phyloP scores from a whole-genome alignment of 2,797 vertebrate species.

The Calcarius lapponicus region DNA sequence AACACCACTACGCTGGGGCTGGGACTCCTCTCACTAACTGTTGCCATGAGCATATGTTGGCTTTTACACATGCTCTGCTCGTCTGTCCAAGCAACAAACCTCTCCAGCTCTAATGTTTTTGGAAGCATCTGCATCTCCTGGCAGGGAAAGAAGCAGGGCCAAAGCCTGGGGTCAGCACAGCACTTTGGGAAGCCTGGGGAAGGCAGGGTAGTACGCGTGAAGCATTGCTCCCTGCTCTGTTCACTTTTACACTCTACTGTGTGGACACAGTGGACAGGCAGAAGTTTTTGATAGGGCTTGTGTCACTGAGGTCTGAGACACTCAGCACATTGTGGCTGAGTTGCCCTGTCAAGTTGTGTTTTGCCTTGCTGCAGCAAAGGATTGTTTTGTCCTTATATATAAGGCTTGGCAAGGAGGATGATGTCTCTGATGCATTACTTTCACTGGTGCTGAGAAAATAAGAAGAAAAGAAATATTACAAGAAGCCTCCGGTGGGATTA shows the following conservation, averaged over 20 bases:
- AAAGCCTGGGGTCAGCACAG: background rate
- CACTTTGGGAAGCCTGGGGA: background rate
- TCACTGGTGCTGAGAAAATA: background rate
- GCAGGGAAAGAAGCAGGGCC: background rate
- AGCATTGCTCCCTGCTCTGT: background rate
- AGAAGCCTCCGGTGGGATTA: background rate
- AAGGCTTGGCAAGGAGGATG: background rate
- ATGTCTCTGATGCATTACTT: background rate
- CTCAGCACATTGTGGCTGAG: background rate
- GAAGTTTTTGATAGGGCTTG: background rate
- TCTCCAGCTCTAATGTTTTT: constrained; percentile 10
- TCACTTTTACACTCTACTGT: background rate
- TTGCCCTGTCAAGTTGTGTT: background rate
- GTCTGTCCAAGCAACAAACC: constrained; percentile 10
- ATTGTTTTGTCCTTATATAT: background rate
- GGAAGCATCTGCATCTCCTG: background rate
- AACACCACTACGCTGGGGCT: background rate
- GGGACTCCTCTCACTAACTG: background rate
- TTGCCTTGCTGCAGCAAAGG: background rate
- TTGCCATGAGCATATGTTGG: constrained; percentile 12
- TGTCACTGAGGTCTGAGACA: background rate
- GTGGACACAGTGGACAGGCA: background rate
- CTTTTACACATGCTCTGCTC: background rate
- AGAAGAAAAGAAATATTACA: background rate
- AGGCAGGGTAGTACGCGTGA: background rate